Conservation (phyloP, 2,113 vertebrate species). For the Tringa solitaria region DNA sequence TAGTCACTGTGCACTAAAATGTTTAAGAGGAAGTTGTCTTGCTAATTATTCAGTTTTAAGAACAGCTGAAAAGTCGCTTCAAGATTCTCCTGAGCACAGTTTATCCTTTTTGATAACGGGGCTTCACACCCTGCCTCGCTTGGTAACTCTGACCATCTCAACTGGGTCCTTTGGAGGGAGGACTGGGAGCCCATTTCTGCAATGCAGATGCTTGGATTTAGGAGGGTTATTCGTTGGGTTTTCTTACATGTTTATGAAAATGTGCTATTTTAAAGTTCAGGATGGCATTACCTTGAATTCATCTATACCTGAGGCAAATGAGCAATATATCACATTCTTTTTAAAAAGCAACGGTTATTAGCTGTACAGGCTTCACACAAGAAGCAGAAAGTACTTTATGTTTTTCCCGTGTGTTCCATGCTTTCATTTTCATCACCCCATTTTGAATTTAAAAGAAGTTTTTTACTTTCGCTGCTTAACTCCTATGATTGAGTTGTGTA, state of each 20-base stretch:
- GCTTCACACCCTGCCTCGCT: background rate
- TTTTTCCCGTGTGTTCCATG: background rate
- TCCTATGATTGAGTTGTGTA: background rate
- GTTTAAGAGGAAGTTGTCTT: background rate
- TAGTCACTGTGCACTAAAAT: background rate
- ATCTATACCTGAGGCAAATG: background rate
- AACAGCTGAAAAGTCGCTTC: background rate
- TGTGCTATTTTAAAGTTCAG: background rate
- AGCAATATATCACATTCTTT: background rate
- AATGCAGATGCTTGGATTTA: background rate
- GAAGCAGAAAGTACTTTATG: background rate
- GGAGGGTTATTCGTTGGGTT: background rate
- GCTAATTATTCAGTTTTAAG: background rate
- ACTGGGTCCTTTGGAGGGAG: background rate
- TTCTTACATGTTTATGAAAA: background rate
- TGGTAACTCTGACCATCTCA: background rate
- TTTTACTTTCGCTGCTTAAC: background rate
- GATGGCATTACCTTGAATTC: background rate
- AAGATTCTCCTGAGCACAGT: background rate
- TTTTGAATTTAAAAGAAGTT: background rate
- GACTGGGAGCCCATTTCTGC: background rate
- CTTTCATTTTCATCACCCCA: background rate
- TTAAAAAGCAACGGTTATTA: background rate
- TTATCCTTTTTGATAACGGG: background rate
- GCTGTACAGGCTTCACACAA: background rate